Conservation (phyloP, 2,797 vertebrate genomes). For the Orientallactaga sibirica region DNA sequence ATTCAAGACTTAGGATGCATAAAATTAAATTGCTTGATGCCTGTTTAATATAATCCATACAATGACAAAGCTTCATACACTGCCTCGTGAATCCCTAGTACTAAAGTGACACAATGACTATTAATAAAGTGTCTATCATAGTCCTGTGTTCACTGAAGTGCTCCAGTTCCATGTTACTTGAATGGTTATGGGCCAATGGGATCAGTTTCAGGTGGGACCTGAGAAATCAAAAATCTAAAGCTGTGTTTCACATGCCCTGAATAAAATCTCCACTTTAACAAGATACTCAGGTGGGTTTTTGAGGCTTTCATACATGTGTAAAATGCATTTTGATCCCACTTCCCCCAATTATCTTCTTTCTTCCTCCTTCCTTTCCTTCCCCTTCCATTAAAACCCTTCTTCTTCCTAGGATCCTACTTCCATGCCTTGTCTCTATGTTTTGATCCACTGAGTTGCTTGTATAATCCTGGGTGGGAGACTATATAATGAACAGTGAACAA, state of each 20-base stretch:
- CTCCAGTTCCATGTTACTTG: not conserved
- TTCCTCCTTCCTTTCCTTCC: too few species aligned
- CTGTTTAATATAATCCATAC: not conserved
- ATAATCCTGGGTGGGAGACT: too few species aligned
- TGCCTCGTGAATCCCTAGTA: not conserved
- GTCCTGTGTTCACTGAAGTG: not conserved
- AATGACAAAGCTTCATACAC: not conserved
- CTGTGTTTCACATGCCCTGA: not conserved
- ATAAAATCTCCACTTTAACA: constrained; percentile 43
- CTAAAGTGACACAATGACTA: not conserved
- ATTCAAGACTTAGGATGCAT: not conserved
- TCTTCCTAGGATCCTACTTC: too few species aligned
- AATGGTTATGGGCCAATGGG: not conserved
- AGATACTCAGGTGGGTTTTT: not conserved
- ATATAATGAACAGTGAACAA: too few species aligned
- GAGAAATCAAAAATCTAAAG: constrained; percentile 42
- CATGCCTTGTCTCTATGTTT: too few species aligned
- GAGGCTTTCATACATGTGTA: too few species aligned
- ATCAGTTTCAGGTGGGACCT: not conserved
- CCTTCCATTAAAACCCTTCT: too few species aligned
- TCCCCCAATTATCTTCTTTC: too few species aligned
- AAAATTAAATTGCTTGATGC: constrained; percentile 30
- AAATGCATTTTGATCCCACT: too few species aligned
- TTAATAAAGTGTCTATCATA: not conserved
- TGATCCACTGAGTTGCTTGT: too few species aligned